phyloP scores from a whole-genome alignment of 1,140 invertebrate genomes.

The Scaptomyza graminum region DNA sequence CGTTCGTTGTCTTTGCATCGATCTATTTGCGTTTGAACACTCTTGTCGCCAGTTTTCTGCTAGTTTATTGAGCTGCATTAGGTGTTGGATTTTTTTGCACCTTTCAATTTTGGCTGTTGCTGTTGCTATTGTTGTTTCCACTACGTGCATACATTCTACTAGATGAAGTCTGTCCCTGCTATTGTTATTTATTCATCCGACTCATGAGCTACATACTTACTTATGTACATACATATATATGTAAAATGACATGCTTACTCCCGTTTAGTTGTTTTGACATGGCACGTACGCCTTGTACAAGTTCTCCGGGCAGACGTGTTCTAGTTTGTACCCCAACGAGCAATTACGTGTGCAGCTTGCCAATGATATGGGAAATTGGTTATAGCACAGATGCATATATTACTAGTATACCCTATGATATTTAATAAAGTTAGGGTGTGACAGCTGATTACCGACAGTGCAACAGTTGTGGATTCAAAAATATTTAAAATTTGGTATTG shows the following conservation, averaged over 20 bases:
- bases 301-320: constrained; percentile 61
- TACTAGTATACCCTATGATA: constrained; percentile 26
- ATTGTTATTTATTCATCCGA: constrained; percentile 64
- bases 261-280: constrained; percentile 48
- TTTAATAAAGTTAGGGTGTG: too few species aligned
- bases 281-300: constrained; percentile 59
- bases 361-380: constrained; percentile 35
- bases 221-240: constrained; percentile 50
- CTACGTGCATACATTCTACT: constrained; percentile 3
- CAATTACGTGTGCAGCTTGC: constrained; percentile 70
- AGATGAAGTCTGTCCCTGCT: constrained; percentile 24
- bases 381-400: constrained; percentile 50
- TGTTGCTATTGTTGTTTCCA: constrained; percentile 8
- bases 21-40: constrained; percentile 21
- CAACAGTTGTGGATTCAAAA: not conserved
- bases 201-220: constrained; percentile 11
- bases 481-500: too few species aligned
- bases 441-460: too few species aligned
- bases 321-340: constrained; percentile 62
- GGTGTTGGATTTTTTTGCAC: constrained; percentile 51
- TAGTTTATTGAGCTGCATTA: constrained; percentile 76
- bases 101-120: constrained; percentile 42
- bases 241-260: constrained; percentile 51
- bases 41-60: constrained; percentile 60
- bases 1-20: constrained; percentile 35